phyloP scores from a whole-genome alignment of 2,888 invertebrate genomes.

The Tenodera sinensis region DNA sequence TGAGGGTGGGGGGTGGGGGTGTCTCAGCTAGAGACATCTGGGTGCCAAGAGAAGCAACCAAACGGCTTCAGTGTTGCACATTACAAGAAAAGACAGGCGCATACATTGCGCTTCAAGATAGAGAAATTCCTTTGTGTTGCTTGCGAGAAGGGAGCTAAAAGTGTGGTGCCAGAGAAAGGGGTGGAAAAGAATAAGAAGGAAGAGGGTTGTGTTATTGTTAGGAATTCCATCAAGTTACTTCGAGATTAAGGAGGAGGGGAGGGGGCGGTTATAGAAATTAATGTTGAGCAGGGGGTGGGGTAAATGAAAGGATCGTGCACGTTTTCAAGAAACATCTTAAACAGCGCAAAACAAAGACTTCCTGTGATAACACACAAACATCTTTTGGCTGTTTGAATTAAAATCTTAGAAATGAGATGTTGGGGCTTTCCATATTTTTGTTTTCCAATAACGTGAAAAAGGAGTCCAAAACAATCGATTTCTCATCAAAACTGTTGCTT shows the following conservation, averaged over 20 bases:
- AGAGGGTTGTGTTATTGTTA: neutral
- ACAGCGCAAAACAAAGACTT: neutral
- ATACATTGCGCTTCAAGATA: neutral
- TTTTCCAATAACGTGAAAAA: neutral
- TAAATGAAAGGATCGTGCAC: neutral
- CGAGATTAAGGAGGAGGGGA: neutral
- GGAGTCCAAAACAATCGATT: neutral
- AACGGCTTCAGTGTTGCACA: neutral
- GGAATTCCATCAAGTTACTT: neutral
- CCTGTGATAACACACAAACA: neutral
- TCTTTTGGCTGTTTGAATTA: neutral
- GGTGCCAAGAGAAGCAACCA: neutral
- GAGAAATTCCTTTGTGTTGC: neutral
- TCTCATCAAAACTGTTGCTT: neutral
- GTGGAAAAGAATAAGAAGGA: neutral
- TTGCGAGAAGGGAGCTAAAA: neutral
- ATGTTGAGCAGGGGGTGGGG: neutral
- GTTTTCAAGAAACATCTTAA: neutral
- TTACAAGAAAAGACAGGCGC: neutral
- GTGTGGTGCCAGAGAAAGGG: neutral
- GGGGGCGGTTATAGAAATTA: neutral
- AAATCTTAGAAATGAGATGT: too few species aligned
- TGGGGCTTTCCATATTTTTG: too few species aligned
- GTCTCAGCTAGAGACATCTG: conserved; percentile 3
- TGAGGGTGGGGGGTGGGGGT: neutral